phyloP scores from a whole-genome alignment of 2,113 vertebrate genomes.

The Podocnemis expansa region DNA sequence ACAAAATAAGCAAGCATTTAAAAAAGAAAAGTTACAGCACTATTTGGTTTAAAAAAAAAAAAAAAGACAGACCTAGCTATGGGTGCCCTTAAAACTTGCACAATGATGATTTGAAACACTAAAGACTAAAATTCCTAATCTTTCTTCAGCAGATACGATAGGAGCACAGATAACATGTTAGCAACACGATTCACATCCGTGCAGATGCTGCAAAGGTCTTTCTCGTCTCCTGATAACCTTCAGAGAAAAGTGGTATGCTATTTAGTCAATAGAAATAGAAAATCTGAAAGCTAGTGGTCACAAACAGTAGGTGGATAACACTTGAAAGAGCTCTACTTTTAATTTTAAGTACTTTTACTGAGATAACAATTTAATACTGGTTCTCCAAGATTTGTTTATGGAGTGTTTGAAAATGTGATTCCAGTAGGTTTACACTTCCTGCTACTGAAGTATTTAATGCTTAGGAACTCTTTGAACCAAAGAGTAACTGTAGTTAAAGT shows the following conservation, averaged over 20 bases:
- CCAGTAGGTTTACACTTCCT: background rate
- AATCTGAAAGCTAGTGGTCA: too few relatives aligned
- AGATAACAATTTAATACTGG: background rate
- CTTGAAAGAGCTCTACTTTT: fast-evolving
- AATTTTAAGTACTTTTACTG: fast-evolving
- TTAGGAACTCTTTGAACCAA: background rate
- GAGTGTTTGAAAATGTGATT: fast-evolving
- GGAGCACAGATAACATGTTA: slow-evolving; percentile 68
- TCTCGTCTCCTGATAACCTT: slow-evolving; percentile 81
- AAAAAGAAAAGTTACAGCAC: too few relatives aligned
- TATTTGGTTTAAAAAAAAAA: background rate
- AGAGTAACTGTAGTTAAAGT: background rate
- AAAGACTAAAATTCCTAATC: background rate
- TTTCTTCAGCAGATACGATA: slow-evolving; percentile 73
- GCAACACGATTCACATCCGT: slow-evolving; percentile 61
- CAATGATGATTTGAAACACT: fast-evolving
- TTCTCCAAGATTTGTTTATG: fast-evolving
- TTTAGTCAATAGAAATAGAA: fast-evolving
- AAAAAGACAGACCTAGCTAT: fast-evolving
- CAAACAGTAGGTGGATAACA: fast-evolving
- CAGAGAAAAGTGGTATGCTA: slow-evolving; percentile 88
- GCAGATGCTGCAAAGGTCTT: slow-evolving; percentile 80
- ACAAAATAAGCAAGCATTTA: fast-evolving
- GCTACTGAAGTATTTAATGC: fast-evolving
- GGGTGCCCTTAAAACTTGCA: fast-evolving